Base-by-base conservation (phyloP, 2,113 vertebrate genomes). In the Balaeniceps rex region DNA sequence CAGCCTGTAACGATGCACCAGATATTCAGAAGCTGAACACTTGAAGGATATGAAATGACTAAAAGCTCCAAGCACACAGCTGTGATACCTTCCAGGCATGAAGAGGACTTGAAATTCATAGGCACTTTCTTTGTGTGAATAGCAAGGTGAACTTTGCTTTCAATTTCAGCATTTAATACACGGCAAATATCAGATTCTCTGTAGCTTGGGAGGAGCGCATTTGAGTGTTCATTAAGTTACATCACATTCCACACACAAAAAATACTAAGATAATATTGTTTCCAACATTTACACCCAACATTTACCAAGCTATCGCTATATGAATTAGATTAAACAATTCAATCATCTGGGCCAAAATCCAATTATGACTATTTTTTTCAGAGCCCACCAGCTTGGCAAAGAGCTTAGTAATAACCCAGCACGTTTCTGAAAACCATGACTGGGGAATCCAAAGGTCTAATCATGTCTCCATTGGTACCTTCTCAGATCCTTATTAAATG, bases 111-210 rank as follows among this genome's bases (percentile, higher is more conserved):
- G 77, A 66, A 71, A 69, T 49, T 54, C 58, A 22, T 3, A 47
- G 49, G 65, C 5, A 12, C 85, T 80, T 91, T 81, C 78, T 94
- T 51, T 71, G 36, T 60, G 19, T 57, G 61, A 87, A 49, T 11
- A 63, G 17, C 42, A 61, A 66, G 46, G 64, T 89, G 72, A 93
- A 82, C 87, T 93, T 94, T 71, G 69, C 89, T 87, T 96, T 87
- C 65, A 64, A 31, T 69, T 90, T 57, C 46, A 81, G 51, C 52
- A 36, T 79, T 82, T 76, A 66, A 64, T 31, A 75, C 12, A 25
- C 11, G 7, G 70, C 68, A 91, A 88, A 87, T 61, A 83, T 3
- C 60, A 74, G 19, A 70, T 61, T 74, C 42, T 47, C 42, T 47
- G 40, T 29, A 74, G 19, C 60, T 61, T 77, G 40, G 79, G 54